A percentile compares a stretch with the other conserved stretches of the same genome.
Evolutionary conservation across 92 coral and sea anemone species (phyloP).

Genomic region (Phenganax subtilis): DNA sequence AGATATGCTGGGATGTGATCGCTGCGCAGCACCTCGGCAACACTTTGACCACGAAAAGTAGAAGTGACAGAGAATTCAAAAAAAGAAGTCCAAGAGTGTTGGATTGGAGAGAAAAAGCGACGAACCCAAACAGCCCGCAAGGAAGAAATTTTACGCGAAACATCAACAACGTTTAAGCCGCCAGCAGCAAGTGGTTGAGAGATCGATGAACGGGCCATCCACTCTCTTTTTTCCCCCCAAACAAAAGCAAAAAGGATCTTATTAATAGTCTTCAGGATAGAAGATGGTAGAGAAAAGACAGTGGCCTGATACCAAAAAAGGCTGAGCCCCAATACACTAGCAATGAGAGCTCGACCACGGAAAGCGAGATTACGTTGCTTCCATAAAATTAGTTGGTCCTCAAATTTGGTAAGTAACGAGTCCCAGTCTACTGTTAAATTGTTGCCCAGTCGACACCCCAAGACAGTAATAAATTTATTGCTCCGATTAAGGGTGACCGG

Average conservation of each 20-base stretch:
- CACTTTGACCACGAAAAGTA: background rate
- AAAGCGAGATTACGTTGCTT: constrained; percentile 1
- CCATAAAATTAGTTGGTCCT: constrained; percentile 8
- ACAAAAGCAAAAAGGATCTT: constrained; percentile 22
- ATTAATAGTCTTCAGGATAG: background rate
- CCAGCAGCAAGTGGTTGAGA: background rate
- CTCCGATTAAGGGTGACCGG: background rate
- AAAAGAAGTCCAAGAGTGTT: background rate
- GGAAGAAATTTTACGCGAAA: background rate
- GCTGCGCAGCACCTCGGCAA: background rate
- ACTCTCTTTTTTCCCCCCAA: constrained; percentile 24
- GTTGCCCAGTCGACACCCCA: constrained; percentile 27
- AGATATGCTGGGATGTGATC: background rate
- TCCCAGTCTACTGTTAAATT: constrained; percentile 20
- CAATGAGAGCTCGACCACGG: background rate
- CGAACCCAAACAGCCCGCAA: background rate
- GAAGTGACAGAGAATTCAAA: background rate
- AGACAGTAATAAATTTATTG: background rate
- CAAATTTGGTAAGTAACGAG: constrained; percentile 13
- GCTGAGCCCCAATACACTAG: constrained; percentile 31
- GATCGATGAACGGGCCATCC: background rate
- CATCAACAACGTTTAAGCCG: background rate
- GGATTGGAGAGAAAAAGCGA: background rate
- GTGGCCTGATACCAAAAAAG: constrained; percentile 48
- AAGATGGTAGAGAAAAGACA: constrained; percentile 14